phyloP scores from a whole-genome alignment of 2,888 invertebrate species.

The Dryomyza anilis region DNA sequence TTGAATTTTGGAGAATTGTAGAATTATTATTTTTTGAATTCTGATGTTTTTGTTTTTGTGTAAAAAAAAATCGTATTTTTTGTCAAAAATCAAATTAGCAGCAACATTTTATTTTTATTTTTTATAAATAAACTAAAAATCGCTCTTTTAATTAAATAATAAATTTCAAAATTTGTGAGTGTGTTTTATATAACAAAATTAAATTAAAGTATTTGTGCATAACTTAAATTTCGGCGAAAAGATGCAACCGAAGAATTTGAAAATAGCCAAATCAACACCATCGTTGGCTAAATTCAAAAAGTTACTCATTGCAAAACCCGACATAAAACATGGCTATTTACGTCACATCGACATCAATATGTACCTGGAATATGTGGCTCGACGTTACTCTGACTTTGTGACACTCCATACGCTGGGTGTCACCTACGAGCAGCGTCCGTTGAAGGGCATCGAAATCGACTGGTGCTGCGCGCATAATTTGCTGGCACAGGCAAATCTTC shows the following conservation, averaged over 20 bases:
- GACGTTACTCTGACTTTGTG: slow-evolving; percentile 49
- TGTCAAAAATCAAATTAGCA: too few relatives aligned
- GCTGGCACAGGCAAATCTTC: slow-evolving; percentile 32
- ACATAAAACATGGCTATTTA: slow-evolving; percentile 51
- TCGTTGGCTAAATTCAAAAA: slow-evolving; percentile 7
- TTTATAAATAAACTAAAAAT: too few relatives aligned
- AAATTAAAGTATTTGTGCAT: background rate
- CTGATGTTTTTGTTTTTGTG: too few relatives aligned
- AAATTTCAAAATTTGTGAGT: slow-evolving; percentile 1
- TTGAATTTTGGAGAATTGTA: too few relatives aligned
- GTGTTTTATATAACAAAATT: too few relatives aligned
- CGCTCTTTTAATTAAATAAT: too few relatives aligned
- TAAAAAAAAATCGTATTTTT: too few relatives aligned
- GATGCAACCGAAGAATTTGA: background rate
- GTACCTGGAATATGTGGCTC: slow-evolving; percentile 54
- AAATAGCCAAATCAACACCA: background rate
- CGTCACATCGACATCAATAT: slow-evolving; percentile 52
- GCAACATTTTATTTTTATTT: too few relatives aligned
- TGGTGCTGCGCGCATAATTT: slow-evolving; percentile 47
- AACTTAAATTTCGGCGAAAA: background rate
- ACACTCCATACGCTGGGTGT: slow-evolving; percentile 51
- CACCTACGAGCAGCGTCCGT: slow-evolving; percentile 52
- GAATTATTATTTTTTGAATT: too few relatives aligned
- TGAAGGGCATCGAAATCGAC: slow-evolving; percentile 56
- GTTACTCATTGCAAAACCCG: slow-evolving; percentile 46